Conservation (phyloP, 2,888 invertebrate species). For the Polymixis flavicincta region DNA sequence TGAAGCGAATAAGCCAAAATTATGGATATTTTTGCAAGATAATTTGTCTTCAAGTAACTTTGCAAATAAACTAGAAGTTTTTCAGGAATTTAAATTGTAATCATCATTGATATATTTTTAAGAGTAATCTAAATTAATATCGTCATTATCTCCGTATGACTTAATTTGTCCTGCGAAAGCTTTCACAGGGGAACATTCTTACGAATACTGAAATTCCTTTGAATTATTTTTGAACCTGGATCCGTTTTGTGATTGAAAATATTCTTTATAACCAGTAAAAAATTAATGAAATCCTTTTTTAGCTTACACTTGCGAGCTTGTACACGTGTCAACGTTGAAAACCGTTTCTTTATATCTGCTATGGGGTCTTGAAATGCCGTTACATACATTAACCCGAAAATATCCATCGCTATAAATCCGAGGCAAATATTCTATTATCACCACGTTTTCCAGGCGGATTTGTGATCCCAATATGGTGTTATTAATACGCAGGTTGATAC, state of each 20-base stretch:
- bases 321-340: slow-evolving; percentile 3
- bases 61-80: slow-evolving; percentile 30
- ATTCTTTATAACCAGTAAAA: background rate
- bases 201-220: slow-evolving; percentile 7
- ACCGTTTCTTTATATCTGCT: slow-evolving; percentile 11
- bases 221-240: slow-evolving; percentile 17
- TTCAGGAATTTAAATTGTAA: slow-evolving; percentile 34
- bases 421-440: slow-evolving; percentile 53
- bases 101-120: slow-evolving; percentile 32
- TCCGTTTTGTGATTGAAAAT: slow-evolving; percentile 16
- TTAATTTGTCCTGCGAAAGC: slow-evolving; percentile 29
- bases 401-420: slow-evolving; percentile 50
- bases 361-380: slow-evolving; percentile 29
- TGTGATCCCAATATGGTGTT: slow-evolving; percentile 47
- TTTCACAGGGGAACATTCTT: slow-evolving; percentile 24
- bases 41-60: slow-evolving; percentile 41
- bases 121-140: slow-evolving; percentile 26
- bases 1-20: slow-evolving; percentile 39
- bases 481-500: slow-evolving; percentile 49
- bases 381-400: slow-evolving; percentile 46
- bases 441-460: slow-evolving; percentile 38
- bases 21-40: slow-evolving; percentile 46
- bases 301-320: slow-evolving; percentile 11
- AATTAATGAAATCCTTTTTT: slow-evolving; percentile 8
- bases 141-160: slow-evolving; percentile 42